phyloP scores from a whole-genome alignment of 1,140 invertebrate species.

The Liolophura sinensis region DNA sequence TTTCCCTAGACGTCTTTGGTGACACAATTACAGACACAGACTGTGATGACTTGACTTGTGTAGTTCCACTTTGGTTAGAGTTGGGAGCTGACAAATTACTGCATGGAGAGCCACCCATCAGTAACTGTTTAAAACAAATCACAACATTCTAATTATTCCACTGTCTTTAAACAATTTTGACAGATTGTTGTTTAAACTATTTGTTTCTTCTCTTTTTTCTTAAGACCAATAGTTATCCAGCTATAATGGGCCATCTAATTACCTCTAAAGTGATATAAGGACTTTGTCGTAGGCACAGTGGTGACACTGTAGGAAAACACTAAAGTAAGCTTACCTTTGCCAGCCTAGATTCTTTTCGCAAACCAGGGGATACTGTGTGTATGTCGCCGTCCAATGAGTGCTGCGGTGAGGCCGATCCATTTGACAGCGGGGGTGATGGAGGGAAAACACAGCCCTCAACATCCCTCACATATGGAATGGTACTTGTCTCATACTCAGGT shows the following conservation, averaged over 20 bases:
- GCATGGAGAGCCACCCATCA: no score
- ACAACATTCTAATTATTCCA: no score
- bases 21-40: no score
- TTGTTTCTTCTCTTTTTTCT: neutral
- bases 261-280: neutral
- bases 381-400: neutral
- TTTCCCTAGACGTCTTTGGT: no score
- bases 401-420: neutral
- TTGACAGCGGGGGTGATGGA: conserved; percentile 1
- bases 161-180: neutral
- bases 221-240: neutral
- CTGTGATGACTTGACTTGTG: no score
- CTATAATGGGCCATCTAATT: neutral
- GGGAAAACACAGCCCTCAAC: neutral
- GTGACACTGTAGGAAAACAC: neutral
- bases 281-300: neutral
- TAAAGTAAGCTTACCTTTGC: conserved; percentile 19
- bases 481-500: conserved; percentile 12
- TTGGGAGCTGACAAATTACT: no score
- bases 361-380: neutral
- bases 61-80: no score
- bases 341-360: conserved; percentile 26
- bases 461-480: conserved; percentile 5
- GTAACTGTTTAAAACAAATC: no score
- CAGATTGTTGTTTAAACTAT: neutral